Evolutionary conservation across 2,113 vertebrate genomes (phyloP), one percentile per base, ranked within the genome.

Genomic region (Parotia lawesii): DNA sequence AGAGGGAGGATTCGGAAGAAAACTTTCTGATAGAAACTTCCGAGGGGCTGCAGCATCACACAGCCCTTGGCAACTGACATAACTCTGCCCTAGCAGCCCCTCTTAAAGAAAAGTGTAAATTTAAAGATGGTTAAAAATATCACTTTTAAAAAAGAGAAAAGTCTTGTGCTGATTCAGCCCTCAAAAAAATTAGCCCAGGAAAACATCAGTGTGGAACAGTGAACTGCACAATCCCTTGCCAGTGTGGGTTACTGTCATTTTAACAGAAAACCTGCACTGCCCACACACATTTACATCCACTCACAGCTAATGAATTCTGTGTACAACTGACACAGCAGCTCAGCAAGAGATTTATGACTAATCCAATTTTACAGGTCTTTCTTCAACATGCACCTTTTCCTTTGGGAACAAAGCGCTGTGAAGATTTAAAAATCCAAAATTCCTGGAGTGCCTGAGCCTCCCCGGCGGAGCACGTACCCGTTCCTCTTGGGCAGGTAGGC

Each of bases 401-500:
- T 85, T 44, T 0, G 8, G 85, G 83, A 89, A 62, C 54, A 38
- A 54, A 64, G 47, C 0, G 0, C 37, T 69, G 42, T 1, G 4
- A 91, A 45, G 15, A 23, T 24, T 57, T 25, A 8, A 29, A 78
- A 65, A 40, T 19, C 7, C 38, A 48, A 60, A 71, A 19, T 53
- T 81, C 31, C 72, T 11, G 16, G 66, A 74, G 83, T 3, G 0
- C 7, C 0, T 0, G 2, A 27, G 15, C 10, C 64, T 45, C 35
- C 44, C 64, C 0, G 0, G 45, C 1, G 0, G 47, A 80, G 56
- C 58, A 97, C 98, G 3, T 95, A 99, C 99, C 99, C 98, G 0
- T 99, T 99, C 94, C 97, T 99, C 98, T 99, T 99, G n/a, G 99
- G 99, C 96, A 99, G 97, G 96, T 99, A 99, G 35, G 99, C 98